Percentiles rank a stretch among this genome's conserved stretches.
Evolutionary conservation across 2,888 invertebrate species (phyloP).

Genomic region (Dicycla oo): DNA sequence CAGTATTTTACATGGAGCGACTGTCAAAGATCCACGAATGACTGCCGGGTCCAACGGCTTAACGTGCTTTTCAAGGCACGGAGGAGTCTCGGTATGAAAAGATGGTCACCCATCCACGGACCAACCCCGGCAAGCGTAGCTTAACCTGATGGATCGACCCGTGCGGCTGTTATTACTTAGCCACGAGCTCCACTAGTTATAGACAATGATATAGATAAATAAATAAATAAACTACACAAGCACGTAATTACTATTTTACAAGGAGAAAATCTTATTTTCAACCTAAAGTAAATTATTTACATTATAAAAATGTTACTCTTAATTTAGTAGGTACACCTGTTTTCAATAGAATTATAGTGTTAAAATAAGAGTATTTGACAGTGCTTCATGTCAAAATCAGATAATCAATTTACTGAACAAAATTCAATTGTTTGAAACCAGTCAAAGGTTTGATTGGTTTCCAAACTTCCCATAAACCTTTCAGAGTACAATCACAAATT

Average conservation of each 20-base stretch:
- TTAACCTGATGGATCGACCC: no score
- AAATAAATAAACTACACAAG: slow-evolving; percentile 33
- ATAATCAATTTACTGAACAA: not conserved
- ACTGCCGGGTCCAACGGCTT: no score
- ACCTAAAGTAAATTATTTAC: not conserved
- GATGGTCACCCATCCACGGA: no score
- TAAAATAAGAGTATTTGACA: not conserved
- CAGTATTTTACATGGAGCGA: no score
- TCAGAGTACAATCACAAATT: slow-evolving; percentile 9
- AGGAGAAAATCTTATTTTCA: not conserved
- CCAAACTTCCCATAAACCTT: slow-evolving; percentile 14
- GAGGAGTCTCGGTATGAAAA: no score
- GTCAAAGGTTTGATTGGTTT: not conserved
- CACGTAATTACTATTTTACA: not conserved
- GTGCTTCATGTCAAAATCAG: not conserved
- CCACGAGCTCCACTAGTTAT: no score
- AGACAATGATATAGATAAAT: slow-evolving; percentile 48
- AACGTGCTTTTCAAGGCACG: no score
- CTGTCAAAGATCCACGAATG: no score
- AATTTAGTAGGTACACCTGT: no score
- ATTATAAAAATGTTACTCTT: no score
- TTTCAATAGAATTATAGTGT: not conserved
- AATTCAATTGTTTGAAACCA: not conserved
- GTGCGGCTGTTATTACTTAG: no score
- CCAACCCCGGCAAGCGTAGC: no score